A percentile compares a stretch with the other conserved stretches of the same genome.
These are phyloP conservation scores for Nemopilema nomurai DNA, from an alignment of 30 jellyfish, hydroid and myxozoan species.

Conservation along the genomic window DNA sequence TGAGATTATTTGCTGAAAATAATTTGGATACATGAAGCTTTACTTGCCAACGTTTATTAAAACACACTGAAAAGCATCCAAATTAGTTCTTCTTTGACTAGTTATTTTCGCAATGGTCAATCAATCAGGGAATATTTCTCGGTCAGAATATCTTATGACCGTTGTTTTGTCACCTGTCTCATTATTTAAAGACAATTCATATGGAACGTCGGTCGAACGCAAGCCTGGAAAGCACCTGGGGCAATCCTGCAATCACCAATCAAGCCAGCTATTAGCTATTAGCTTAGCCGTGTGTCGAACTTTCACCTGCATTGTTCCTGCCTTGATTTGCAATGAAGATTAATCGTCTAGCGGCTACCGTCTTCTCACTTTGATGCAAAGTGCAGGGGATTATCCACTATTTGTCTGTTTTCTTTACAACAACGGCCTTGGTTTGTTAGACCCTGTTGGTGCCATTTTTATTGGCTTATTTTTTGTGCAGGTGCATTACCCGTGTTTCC, in stretches of 20 bases:
- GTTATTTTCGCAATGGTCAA: background rate
- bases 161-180: background rate
- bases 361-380: slow-evolving; percentile 13
- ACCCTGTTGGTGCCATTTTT: slow-evolving; percentile 3
- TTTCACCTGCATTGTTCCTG: background rate
- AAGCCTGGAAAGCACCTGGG: background rate
- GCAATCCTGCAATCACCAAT: background rate
- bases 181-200: background rate
- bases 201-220: background rate
- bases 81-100: no score
- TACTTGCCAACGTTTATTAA: no score
- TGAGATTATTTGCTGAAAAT: background rate
- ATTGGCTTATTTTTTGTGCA: slow-evolving; percentile 4
- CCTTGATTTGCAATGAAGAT: background rate
- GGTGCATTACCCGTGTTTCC: background rate
- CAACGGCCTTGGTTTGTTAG: background rate
- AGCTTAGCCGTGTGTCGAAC: background rate
- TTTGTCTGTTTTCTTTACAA: background rate
- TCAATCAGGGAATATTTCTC: background rate
- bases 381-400: background rate
- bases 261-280: background rate
- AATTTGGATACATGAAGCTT: no score
- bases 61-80: no score
- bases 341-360: background rate
- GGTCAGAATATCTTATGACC: background rate